These are phyloP conservation scores for Cydia amplana DNA, from an alignment of 1,140 invertebrate genomes.

Conservation along the genomic window DNA sequence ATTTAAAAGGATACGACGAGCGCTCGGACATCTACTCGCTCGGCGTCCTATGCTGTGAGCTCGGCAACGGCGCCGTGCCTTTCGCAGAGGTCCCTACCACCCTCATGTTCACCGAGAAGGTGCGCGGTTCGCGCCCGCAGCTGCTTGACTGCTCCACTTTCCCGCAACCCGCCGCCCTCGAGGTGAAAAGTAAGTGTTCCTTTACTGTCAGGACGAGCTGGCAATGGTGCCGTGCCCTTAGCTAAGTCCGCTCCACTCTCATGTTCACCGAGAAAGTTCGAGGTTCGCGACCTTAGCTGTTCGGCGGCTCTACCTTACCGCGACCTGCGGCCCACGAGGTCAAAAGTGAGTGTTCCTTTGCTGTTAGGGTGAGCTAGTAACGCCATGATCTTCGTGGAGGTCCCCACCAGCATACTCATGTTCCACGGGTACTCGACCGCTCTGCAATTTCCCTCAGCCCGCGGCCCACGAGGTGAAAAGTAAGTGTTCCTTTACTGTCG, in stretches of 20 bases:
- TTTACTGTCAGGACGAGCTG: slow-evolving; percentile 94
- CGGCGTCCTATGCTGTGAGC: slow-evolving; percentile 92
- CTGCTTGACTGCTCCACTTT: slow-evolving; percentile 89
- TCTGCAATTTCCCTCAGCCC: slow-evolving; percentile 84
- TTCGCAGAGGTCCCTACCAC: slow-evolving; percentile 91
- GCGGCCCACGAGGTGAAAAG: slow-evolving; percentile 78
- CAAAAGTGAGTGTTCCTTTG: no score
- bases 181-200: slow-evolving; percentile 69
- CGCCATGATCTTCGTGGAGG: slow-evolving; percentile 90
- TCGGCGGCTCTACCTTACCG: slow-evolving; percentile 88
- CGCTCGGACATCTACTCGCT: slow-evolving; percentile 95
- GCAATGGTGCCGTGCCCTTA: slow-evolving; percentile 93
- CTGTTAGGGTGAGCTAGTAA: no score
- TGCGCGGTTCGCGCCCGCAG: slow-evolving; percentile 88
- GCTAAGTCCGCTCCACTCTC: slow-evolving; percentile 88
- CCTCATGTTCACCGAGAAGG: slow-evolving; percentile 94
- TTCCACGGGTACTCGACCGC: slow-evolving; percentile 89
- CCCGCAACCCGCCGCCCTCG: slow-evolving; percentile 78
- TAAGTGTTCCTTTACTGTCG: slow-evolving; percentile 86
- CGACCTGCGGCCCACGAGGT: slow-evolving; percentile 74
- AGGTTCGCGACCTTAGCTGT: slow-evolving; percentile 86
- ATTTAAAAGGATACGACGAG: slow-evolving; percentile 92
- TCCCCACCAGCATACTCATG: slow-evolving; percentile 92
- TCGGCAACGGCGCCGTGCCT: slow-evolving; percentile 93
- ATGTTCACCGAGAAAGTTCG: slow-evolving; percentile 95